Conservation (phyloP, 2,113 vertebrate species). For the Passerina amoena region DNA sequence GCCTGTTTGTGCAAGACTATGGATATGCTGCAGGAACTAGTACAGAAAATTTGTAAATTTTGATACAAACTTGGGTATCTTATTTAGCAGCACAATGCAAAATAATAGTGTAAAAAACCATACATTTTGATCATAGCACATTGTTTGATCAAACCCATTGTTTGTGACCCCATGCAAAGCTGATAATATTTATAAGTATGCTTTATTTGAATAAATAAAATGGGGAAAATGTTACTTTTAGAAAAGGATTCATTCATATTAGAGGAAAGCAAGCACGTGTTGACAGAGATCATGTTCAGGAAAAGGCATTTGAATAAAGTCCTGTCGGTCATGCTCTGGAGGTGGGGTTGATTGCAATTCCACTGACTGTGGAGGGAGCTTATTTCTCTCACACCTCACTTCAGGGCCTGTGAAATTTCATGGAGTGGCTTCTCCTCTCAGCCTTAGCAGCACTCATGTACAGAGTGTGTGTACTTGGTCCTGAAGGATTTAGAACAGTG, state of each 20-base stretch:
- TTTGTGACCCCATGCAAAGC: not conserved
- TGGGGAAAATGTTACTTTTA: not conserved
- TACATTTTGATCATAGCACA: not conserved
- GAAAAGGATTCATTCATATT: not conserved
- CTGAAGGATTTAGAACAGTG: not conserved
- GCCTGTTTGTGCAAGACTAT: not conserved
- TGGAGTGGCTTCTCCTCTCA: not conserved
- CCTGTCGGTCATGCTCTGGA: not conserved
- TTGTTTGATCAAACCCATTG: not conserved
- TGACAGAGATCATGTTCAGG: accelerated
- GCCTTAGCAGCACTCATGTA: accelerated
- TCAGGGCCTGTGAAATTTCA: not conserved
- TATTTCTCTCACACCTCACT: not conserved
- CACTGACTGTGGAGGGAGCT: not conserved
- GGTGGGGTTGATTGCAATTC: accelerated
- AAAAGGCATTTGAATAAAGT: not conserved
- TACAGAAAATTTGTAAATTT: not conserved
- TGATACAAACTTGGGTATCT: not conserved
- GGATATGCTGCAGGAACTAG: not conserved
- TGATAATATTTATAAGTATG: not conserved
- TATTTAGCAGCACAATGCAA: not conserved
- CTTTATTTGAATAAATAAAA: not conserved
- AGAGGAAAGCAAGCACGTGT: not conserved
- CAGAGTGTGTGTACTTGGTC: not conserved
- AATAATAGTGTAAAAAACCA: not conserved